Conservation (phyloP, 2,113 vertebrate species). For the Oxyura jamaicensis region DNA sequence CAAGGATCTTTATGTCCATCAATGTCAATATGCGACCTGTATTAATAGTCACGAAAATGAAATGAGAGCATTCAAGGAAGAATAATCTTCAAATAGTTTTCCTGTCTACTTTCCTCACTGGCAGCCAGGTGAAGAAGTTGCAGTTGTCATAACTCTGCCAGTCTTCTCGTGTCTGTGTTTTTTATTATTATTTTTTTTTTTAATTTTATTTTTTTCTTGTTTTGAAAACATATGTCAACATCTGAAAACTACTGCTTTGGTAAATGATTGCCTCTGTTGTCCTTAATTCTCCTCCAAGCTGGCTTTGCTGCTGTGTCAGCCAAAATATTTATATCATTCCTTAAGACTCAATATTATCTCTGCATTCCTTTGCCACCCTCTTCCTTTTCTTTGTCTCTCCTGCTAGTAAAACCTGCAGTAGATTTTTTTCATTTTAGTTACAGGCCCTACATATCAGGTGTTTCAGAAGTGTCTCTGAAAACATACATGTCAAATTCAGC, state of each 20-base stretch:
- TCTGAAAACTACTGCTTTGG: slow-evolving; percentile 14
- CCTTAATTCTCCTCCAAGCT: slow-evolving; percentile 19
- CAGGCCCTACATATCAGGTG: background rate
- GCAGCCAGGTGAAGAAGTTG: background rate
- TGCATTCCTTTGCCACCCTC: background rate
- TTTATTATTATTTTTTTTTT: background rate
- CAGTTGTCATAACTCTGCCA: background rate
- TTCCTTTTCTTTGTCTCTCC: slow-evolving; percentile 14
- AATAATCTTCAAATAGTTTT: slow-evolving; percentile 7
- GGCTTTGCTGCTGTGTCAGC: background rate
- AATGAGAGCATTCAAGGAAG: slow-evolving; percentile 26
- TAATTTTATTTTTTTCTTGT: background rate
- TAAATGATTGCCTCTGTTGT: slow-evolving; percentile 13
- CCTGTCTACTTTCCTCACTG: slow-evolving; percentile 18
- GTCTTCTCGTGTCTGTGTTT: background rate
- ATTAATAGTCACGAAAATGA: slow-evolving; percentile 11
- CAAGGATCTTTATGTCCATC: slow-evolving; percentile 28
- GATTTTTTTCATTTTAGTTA: background rate
- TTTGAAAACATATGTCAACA: background rate
- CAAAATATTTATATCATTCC: background rate
- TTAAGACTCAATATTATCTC: slow-evolving; percentile 11
- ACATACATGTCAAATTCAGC: background rate
- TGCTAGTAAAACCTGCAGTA: slow-evolving; percentile 9
- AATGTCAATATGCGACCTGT: background rate
- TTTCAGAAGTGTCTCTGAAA: slow-evolving; percentile 16